Conservation (phyloP, 2,797 vertebrate genomes). For the Eulemur albifrons region DNA sequence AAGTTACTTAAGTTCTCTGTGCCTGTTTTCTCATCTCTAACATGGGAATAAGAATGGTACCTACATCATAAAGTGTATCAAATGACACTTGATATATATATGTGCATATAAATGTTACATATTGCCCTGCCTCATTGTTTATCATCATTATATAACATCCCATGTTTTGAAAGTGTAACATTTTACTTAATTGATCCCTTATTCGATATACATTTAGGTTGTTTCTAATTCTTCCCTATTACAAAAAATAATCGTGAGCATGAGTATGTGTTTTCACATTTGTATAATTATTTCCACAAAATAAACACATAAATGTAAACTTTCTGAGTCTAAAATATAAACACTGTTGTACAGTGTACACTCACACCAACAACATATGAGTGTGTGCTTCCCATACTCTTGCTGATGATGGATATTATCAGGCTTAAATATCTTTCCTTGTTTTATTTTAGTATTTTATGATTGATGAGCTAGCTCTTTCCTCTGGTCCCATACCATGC, state of each 20-base stretch:
- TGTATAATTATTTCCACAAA: conserved; percentile 44
- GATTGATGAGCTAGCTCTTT: background rate
- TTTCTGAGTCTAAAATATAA: conserved; percentile 5
- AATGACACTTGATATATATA: background rate
- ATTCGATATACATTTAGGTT: background rate
- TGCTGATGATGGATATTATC: background rate
- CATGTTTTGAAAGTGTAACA: background rate
- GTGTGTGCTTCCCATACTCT: background rate
- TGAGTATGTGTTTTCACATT: background rate
- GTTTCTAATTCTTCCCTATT: background rate
- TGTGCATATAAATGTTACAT: background rate
- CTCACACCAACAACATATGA: background rate
- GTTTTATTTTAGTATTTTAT: background rate
- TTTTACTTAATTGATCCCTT: background rate
- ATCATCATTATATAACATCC: background rate
- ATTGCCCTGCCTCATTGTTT: background rate
- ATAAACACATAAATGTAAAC: background rate
- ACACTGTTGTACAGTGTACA: background rate
- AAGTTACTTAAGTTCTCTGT: background rate
- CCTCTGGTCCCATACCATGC: background rate
- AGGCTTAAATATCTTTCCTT: background rate
- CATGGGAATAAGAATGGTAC: background rate
- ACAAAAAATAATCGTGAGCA: background rate
- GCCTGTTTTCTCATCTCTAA: background rate
- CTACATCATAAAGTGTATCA: background rate